Conservation (phyloP, 2,797 vertebrate species). For the Parauchenoglanis punctatus region DNA sequence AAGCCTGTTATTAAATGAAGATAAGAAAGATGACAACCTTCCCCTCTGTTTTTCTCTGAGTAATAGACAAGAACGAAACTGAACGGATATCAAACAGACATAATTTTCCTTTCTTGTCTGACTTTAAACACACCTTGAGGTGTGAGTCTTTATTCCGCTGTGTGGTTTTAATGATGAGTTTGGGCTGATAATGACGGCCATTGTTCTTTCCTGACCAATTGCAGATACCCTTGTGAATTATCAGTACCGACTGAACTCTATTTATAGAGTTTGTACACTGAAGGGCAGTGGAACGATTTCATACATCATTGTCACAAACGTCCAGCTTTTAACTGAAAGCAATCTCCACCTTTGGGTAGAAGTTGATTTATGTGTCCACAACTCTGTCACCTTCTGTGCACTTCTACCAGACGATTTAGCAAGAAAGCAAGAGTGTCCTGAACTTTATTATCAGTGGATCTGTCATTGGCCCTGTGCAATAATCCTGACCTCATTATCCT, state of each 20-base stretch:
- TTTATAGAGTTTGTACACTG: slow-evolving; percentile 37
- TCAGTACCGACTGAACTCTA: slow-evolving; percentile 58
- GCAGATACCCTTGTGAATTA: slow-evolving; percentile 69
- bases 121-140: slow-evolving; percentile 77
- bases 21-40: background rate
- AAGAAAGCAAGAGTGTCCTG: slow-evolving; percentile 51
- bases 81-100: slow-evolving; percentile 68
- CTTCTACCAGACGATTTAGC: slow-evolving; percentile 9
- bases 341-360: slow-evolving; percentile 64
- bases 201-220: slow-evolving; percentile 61
- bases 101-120: slow-evolving; percentile 69
- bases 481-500: background rate
- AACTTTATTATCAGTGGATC: slow-evolving; percentile 1
- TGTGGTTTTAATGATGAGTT: slow-evolving; percentile 50
- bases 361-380: slow-evolving; percentile 53
- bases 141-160: slow-evolving; percentile 10
- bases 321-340: slow-evolving; percentile 51
- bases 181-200: slow-evolving; percentile 60
- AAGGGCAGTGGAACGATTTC: slow-evolving; percentile 31
- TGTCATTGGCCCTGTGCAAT: background rate
- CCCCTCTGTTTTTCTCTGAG: background rate
- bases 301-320: slow-evolving; percentile 30
- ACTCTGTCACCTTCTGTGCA: background rate
- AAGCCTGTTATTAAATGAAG: slow-evolving; percentile 12
- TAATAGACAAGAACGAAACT: slow-evolving; percentile 68